A percentile compares a stretch with the other conserved stretches of the same genome.
Evolutionary conservation across 2,797 vertebrate genomes (phyloP).

Genomic region (Eulemur coronatus): DNA sequence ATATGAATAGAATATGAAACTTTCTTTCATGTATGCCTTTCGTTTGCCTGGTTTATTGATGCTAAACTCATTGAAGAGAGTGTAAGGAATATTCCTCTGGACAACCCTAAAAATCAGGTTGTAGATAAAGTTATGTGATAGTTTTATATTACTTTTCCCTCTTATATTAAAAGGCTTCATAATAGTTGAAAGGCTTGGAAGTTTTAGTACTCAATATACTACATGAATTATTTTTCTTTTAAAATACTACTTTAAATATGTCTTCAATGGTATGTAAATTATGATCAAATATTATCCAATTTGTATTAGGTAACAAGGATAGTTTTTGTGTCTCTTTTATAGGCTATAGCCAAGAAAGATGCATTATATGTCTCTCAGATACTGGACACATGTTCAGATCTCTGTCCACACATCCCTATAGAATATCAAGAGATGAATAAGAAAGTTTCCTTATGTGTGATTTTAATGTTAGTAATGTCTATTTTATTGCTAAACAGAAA

Average conservation of each 20-base stretch:
- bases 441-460: neutral
- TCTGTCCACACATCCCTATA: neutral
- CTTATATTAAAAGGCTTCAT: neutral
- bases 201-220: neutral
- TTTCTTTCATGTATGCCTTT: neutral
- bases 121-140: neutral
- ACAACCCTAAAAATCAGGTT: neutral
- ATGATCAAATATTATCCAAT: neutral
- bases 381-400: neutral
- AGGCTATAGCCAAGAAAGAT: neutral
- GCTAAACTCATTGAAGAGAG: neutral
- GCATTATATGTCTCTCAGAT: neutral
- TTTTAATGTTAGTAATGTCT: neutral
- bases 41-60: slow-evolving; percentile 13
- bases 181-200: neutral
- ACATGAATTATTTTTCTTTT: neutral
- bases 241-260: neutral
- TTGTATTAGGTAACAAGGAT: neutral
- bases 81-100: neutral
- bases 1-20: neutral
- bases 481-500: neutral
- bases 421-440: neutral
- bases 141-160: neutral
- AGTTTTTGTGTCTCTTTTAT: neutral
- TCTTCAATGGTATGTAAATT: neutral